Conservation (phyloP, 2,113 vertebrate species). For the Rhynchomys soricoides region DNA sequence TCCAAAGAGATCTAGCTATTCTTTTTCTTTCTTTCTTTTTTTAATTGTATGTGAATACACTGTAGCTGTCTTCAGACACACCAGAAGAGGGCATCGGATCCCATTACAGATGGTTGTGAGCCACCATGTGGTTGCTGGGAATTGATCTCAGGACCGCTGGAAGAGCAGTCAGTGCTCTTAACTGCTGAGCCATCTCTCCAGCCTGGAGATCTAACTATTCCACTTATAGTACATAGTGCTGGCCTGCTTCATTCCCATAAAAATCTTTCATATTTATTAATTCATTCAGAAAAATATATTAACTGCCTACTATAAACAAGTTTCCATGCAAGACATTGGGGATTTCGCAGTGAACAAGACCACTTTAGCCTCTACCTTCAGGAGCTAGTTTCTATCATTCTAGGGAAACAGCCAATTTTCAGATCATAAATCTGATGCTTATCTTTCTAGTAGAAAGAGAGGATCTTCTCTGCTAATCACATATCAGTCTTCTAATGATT, state of each 20-base stretch:
- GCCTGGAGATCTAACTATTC: neutral
- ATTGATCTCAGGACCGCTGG: too few species aligned
- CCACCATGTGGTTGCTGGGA: too few species aligned
- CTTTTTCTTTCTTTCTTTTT: too few species aligned
- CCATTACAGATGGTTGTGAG: too few species aligned
- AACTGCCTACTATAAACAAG: neutral
- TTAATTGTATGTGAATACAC: too few species aligned
- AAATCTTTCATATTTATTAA: conserved; percentile 44
- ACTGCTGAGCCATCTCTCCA: too few species aligned
- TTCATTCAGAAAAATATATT: conserved; percentile 45
- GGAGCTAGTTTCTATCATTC: neutral
- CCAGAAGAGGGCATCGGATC: too few species aligned
- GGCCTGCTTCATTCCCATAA: conserved; percentile 22
- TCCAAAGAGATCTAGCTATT: neutral
- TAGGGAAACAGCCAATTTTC: neutral
- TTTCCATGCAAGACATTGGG: neutral
- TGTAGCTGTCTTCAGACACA: too few species aligned
- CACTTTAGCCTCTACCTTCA: conserved; percentile 31
- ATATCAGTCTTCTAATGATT: conserved; percentile 36
- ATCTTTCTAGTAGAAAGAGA: neutral
- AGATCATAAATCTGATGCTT: conserved; percentile 1
- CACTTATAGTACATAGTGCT: conserved; percentile 44
- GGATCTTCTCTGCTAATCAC: conserved; percentile 1
- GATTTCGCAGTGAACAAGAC: conserved; percentile 16
- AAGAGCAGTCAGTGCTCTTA: too few species aligned